These are phyloP conservation scores for Steinernema scapterisci DNA, from an alignment of 2,888 invertebrate genomes.

Conservation along the genomic window DNA sequence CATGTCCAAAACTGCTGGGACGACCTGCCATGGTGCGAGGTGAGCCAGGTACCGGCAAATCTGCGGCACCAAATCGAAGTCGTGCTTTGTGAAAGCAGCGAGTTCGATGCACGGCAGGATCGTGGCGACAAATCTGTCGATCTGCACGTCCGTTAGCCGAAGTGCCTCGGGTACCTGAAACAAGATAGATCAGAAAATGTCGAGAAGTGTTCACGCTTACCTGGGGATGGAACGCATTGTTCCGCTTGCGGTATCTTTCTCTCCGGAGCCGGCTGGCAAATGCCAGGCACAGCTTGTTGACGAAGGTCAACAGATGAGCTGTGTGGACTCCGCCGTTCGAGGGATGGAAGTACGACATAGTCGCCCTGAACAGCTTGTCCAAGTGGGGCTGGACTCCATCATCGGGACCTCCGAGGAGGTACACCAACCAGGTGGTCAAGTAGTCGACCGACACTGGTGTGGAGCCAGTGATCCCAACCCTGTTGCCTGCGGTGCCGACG, in stretches of 20 bases:
- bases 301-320: conserved; percentile 64
- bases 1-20: conserved; percentile 82
- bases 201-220: background rate
- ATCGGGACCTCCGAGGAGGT: conserved; percentile 56
- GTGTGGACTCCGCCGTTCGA: conserved; percentile 84
- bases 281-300: conserved; percentile 70
- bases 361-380: conserved; percentile 79
- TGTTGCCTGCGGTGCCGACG: conserved; percentile 38
- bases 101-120: conserved; percentile 74
- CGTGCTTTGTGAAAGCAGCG: conserved; percentile 75
- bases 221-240: conserved; percentile 57
- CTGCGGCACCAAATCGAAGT: conserved; percentile 66
- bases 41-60: conserved; percentile 77
- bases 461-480: background rate
- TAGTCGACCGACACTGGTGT: conserved; percentile 36
- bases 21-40: conserved; percentile 80
- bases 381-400: conserved; percentile 69
- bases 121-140: conserved; percentile 60
- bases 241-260: conserved; percentile 72
- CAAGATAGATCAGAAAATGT: background rate
- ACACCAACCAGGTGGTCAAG: conserved; percentile 50
- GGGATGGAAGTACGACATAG: conserved; percentile 86
- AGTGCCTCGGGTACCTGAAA: conserved; percentile 74
- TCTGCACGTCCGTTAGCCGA: conserved; percentile 76
- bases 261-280: conserved; percentile 74